Evolutionary conservation across 2,113 vertebrate genomes (phyloP).

Genomic region (Xenopus borealis): DNA sequence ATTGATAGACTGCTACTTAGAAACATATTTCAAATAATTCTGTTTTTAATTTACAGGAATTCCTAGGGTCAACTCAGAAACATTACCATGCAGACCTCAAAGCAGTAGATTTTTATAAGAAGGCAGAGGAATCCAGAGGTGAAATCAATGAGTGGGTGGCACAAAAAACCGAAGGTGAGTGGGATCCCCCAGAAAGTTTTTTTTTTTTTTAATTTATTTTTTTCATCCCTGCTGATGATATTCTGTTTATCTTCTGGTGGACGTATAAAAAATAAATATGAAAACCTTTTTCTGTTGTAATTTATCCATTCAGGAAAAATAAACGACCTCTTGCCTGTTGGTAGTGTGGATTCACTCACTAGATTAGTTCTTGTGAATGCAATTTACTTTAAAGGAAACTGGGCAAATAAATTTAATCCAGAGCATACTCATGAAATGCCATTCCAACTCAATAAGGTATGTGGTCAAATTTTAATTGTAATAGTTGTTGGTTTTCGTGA

Average conservation of each 20-base stretch:
- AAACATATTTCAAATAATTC: neutral
- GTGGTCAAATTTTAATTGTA: neutral
- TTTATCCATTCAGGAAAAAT: constrained; percentile 75
- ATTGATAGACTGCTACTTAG: no score
- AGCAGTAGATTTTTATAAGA: constrained; percentile 70
- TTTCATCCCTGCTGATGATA: no score
- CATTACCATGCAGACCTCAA: constrained; percentile 77
- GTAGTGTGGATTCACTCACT: constrained; percentile 63
- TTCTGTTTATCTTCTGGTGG: no score
- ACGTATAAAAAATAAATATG: no score
- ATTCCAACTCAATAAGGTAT: constrained; percentile 77
- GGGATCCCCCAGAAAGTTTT: no score
- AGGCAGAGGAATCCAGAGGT: constrained; percentile 67
- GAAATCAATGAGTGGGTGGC: constrained; percentile 87
- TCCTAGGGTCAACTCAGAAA: constrained; percentile 71
- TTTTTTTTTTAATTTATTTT: no score
- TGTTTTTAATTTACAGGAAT: constrained; percentile 61
- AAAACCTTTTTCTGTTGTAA: neutral
- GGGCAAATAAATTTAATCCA: constrained; percentile 70
- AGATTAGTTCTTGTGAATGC: constrained; percentile 86
- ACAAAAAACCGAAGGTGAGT: constrained; percentile 78
- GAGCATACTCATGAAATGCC: constrained; percentile 66
- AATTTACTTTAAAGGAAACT: constrained; percentile 92
- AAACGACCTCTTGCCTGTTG: constrained; percentile 76
- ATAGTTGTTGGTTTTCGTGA: neutral